A percentile compares a stretch with the other conserved stretches of the same genome.
Conservation (phyloP, 2,888 invertebrate species). For the Tolmerus cingulatus region DNA sequence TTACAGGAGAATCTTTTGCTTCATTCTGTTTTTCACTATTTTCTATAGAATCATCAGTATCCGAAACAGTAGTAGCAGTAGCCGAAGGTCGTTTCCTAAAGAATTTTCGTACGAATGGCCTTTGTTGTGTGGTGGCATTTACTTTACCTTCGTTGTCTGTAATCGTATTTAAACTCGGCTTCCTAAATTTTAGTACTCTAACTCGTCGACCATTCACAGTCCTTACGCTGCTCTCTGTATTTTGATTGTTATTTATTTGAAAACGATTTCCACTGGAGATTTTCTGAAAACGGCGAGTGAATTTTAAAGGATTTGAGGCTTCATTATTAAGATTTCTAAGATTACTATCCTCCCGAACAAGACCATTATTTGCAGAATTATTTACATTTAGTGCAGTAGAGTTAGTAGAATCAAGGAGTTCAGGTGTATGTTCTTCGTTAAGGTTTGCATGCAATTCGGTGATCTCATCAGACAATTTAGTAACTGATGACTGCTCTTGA, state of each 20-base stretch:
- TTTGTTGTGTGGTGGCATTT: neutral
- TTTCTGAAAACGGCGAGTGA: constrained; percentile 63
- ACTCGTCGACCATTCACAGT: constrained; percentile 33
- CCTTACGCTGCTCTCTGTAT: constrained; percentile 50
- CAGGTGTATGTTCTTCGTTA: neutral
- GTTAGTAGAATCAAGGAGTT: constrained; percentile 2
- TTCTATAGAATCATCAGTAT: neutral
- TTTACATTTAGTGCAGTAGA: constrained; percentile 11
- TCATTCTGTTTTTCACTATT: neutral
- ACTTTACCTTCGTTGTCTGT: neutral
- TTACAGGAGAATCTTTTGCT: neutral
- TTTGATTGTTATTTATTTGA: constrained; percentile 34
- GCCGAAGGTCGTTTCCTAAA: constrained; percentile 38
- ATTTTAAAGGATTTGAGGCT: constrained; percentile 52
- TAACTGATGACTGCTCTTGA: neutral
- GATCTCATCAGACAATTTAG: neutral
- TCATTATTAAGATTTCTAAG: constrained; percentile 51
- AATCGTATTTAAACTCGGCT: constrained; percentile 11
- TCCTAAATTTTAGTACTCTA: constrained; percentile 36
- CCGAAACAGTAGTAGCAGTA: neutral
- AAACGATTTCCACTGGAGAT: neutral
- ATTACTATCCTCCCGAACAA: constrained; percentile 42
- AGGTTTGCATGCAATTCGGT: neutral
- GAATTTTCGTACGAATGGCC: neutral
- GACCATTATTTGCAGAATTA: constrained; percentile 10